Base-by-base conservation (phyloP, 2,797 vertebrate species). In the Catharus ustulatus region DNA sequence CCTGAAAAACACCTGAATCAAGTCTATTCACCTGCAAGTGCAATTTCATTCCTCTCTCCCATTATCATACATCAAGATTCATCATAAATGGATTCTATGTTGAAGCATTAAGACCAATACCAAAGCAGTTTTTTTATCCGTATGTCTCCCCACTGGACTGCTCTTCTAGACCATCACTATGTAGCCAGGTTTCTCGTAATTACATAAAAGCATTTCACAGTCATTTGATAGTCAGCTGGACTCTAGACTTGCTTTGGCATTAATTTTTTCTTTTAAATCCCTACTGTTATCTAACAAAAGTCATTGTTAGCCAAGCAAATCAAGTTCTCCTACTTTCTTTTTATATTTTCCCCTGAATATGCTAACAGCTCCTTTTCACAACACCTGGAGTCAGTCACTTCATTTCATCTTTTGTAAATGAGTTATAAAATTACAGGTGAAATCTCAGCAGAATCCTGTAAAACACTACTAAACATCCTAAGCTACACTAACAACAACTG, bases 381-480 rank as follows among this genome's bases (percentile, higher is more conserved):
- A 71, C 43, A 90, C 36, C 59, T 49, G 21, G 38, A 93, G 73
- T 54, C 34, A 89, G 54, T 34, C 34, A 34, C 51, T 74, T 77
- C 2, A 64, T 54, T 93, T 84, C 19, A 67, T 84, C 45, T 89
- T 93, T 51, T 80, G 48, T 59, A 84, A 90, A 76, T 21, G 10
- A 85, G 49, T 83, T 87, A 85, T n/a, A 34, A 92, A 87, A 67
- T 74, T 87, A 85, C 49, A 85, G 36, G 20, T 82, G 48, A 89
- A 74, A 38, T 83, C 64, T 77, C 52, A 74, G 32, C 32, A 93
- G 57, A 89, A 83, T 77, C 54, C 57, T 72, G 13, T 75, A 88
- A 92, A 94, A 93, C 15, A 22, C 61, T 77, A 76, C 40, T 67
- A 14, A 87, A 75, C 34, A 61, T 51, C 42, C 75, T 38, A 91